Conservation (phyloP, 30 jellyfish, hydroid and myxozoan genomes). For the Chrysaora quinquecirrha region DNA sequence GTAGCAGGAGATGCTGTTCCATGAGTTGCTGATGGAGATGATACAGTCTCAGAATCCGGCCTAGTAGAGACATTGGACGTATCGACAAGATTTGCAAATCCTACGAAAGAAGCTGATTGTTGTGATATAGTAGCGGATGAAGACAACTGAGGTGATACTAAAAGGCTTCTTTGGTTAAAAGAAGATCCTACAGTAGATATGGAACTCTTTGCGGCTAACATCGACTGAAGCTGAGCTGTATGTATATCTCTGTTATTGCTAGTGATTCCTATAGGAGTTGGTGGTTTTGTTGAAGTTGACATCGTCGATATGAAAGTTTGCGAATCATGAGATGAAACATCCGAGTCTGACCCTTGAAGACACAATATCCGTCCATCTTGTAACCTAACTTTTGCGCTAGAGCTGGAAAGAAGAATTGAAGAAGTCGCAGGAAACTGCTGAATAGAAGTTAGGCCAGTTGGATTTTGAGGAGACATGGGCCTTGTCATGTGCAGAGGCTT, state of each 20-base stretch:
- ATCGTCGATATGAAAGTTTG: conserved; percentile 8
- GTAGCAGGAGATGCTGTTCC: neutral
- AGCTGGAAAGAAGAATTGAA: conserved; percentile 57
- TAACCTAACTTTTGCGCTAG: conserved; percentile 80
- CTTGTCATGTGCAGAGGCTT: conserved; percentile 24
- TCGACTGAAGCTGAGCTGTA: neutral
- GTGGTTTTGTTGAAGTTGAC: neutral
- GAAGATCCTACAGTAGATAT: neutral
- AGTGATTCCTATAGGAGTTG: neutral
- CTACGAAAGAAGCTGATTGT: neutral
- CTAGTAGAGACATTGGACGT: neutral
- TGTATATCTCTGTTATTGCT: neutral
- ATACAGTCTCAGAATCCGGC: neutral
- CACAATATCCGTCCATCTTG: conserved; percentile 78
- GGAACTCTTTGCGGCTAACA: neutral
- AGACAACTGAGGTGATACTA: neutral
- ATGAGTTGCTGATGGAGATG: neutral
- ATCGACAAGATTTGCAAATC: neutral
- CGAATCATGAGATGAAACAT: neutral
- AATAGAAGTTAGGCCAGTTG: conserved; percentile 11
- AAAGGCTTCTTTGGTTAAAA: neutral
- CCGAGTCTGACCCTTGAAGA: conserved; percentile 39
- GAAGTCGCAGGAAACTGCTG: conserved; percentile 76
- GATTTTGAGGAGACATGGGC: conserved; percentile 7
- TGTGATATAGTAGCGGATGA: neutral